Evolutionary conservation across 2,113 vertebrate genomes (phyloP).

Genomic region (Chamaetylas fuelleborni): DNA sequence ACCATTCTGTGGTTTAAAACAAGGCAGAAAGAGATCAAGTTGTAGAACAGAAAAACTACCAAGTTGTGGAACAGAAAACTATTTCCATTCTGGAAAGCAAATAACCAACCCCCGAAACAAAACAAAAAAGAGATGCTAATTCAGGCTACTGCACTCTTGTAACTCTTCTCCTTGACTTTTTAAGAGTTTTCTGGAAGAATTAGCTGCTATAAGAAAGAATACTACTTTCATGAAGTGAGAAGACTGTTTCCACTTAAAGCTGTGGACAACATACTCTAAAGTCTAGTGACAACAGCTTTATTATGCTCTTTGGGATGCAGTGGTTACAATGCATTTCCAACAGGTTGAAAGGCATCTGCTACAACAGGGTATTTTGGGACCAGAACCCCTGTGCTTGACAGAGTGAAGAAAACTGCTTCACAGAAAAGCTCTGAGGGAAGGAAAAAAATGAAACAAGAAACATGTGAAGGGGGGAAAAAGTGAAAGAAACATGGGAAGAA

Average conservation of each 20-base stretch:
- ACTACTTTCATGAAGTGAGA: not conserved
- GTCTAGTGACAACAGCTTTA: not conserved
- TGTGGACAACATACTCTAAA: not conserved
- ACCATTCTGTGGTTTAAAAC: not conserved
- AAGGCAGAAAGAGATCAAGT: not conserved
- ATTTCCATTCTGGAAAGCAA: not conserved
- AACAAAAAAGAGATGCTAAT: not conserved
- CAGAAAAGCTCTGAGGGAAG: not conserved
- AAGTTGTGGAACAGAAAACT: not conserved
- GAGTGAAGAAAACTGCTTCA: not conserved
- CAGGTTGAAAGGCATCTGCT: not conserved
- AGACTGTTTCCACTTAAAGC: not conserved
- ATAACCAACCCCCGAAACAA: rapidly evolving
- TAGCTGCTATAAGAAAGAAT: not conserved
- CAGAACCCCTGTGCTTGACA: not conserved
- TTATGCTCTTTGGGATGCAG: not conserved
- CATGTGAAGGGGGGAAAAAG: rapidly evolving
- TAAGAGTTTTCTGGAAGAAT: not conserved
- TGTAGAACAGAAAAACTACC: not conserved
- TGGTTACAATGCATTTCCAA: not conserved
- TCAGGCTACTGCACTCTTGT: not conserved
- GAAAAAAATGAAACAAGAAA: not conserved
- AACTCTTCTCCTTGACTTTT: not conserved
- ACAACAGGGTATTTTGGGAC: not conserved
- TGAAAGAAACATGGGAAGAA: not conserved